Evolutionary conservation across 2,888 invertebrate genomes (phyloP).

Genomic region (Drosophila buzzatii): DNA sequence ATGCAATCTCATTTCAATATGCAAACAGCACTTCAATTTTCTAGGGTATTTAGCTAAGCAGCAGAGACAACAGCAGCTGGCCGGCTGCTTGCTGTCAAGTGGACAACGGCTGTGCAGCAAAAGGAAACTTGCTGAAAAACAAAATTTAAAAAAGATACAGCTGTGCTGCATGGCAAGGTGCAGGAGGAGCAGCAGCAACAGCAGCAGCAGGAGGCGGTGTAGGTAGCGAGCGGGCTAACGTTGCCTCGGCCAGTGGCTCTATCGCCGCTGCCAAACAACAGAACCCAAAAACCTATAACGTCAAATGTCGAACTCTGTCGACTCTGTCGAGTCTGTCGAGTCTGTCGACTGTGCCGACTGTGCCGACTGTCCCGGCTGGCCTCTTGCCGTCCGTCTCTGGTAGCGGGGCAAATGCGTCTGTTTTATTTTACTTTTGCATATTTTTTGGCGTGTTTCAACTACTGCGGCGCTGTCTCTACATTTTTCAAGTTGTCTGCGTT

Average conservation of each 20-base stretch:
- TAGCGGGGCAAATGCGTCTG: slow-evolving; percentile 68
- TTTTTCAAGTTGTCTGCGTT: slow-evolving; percentile 82
- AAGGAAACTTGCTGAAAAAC: slow-evolving; percentile 32
- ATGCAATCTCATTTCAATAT: background rate
- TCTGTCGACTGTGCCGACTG: slow-evolving; percentile 12
- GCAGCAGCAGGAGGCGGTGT: background rate
- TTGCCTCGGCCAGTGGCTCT: slow-evolving; percentile 28
- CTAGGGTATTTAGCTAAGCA: slow-evolving; percentile 22
- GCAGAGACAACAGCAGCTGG: background rate
- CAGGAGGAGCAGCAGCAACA: background rate
- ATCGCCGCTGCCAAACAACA: slow-evolving; percentile 72
- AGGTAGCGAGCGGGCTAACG: background rate
- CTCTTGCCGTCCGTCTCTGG: slow-evolving; percentile 8
- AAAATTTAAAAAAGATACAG: slow-evolving; percentile 25
- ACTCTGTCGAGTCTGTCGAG: slow-evolving; percentile 27
- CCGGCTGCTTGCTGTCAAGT: slow-evolving; percentile 63
- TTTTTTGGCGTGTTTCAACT: slow-evolving; percentile 82
- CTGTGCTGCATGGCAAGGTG: slow-evolving; percentile 13
- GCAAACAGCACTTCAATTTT: background rate
- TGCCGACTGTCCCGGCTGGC: slow-evolving; percentile 24
- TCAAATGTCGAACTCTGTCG: slow-evolving; percentile 76
- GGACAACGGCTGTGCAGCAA: slow-evolving; percentile 59
- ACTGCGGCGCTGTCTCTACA: slow-evolving; percentile 80
- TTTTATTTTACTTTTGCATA: slow-evolving; percentile 82
- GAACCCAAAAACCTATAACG: slow-evolving; percentile 68